Percentiles rank a stretch among this genome's conserved stretches.
These are phyloP conservation scores for Ceyx erithaca DNA, from an alignment of 2,797 vertebrate species.

Conservation along the genomic window DNA sequence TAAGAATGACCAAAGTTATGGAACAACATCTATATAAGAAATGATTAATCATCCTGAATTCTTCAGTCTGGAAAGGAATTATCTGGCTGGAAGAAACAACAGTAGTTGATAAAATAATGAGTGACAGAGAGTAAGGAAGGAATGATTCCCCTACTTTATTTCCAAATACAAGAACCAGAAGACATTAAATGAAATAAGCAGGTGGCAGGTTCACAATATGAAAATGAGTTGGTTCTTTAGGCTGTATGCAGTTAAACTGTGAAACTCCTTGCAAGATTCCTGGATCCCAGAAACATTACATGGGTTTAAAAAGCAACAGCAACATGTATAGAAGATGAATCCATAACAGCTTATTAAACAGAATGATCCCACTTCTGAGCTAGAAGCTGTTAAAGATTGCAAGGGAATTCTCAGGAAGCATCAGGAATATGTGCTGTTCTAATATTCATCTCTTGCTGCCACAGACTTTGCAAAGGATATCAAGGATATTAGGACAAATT, in stretches of 20 bases:
- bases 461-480: not conserved
- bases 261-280: not conserved
- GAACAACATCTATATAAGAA: not conserved
- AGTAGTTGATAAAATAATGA: not conserved
- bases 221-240: not conserved
- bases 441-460: not conserved
- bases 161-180: not conserved
- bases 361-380: not conserved
- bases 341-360: not conserved
- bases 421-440: not conserved
- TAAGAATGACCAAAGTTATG: not conserved
- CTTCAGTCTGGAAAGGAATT: not conserved
- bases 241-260: not conserved
- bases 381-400: not conserved
- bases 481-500: not conserved
- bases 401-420: not conserved
- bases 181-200: not conserved
- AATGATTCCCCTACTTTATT: not conserved
- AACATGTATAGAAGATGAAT: not conserved
- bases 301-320: not conserved
- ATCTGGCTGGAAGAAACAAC: not conserved
- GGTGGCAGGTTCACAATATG: not conserved
- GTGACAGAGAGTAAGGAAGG: not conserved
- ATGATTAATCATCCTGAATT: not conserved
- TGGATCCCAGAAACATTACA: not conserved